Conservation (phyloP, 2,888 invertebrate genomes). For the Urechis unicinctus region DNA sequence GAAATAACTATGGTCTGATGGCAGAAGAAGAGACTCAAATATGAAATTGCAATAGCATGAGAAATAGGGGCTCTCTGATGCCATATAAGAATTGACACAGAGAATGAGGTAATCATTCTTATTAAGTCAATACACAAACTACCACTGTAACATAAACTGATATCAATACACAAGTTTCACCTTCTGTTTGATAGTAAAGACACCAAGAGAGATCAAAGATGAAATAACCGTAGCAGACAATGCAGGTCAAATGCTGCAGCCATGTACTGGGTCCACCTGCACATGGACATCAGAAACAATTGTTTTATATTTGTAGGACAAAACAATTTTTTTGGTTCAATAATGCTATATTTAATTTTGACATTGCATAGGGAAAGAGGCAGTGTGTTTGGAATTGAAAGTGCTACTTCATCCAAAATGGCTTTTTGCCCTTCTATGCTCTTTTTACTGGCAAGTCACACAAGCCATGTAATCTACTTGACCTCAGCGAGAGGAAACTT, state of each 20-base stretch:
- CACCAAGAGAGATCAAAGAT: constrained; percentile 48
- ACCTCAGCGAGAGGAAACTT: too few species aligned
- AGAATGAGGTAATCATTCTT: not conserved
- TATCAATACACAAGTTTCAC: constrained; percentile 27
- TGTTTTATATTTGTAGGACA: not conserved
- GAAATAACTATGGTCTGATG: not conserved
- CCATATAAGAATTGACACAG: too few species aligned
- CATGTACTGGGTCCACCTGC: constrained; percentile 34
- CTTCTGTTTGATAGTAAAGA: constrained; percentile 43
- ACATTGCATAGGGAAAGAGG: too few species aligned
- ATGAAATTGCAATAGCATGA: too few species aligned
- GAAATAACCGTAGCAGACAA: constrained; percentile 44
- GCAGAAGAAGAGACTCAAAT: not conserved
- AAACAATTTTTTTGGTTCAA: not conserved
- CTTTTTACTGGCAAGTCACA: too few species aligned
- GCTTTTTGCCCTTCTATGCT: not conserved
- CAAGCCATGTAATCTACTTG: too few species aligned
- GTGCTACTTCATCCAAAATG: not conserved
- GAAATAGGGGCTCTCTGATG: too few species aligned
- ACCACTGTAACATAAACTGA: not conserved
- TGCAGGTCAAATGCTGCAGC: constrained; percentile 33
- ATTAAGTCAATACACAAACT: not conserved
- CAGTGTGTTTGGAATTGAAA: too few species aligned
- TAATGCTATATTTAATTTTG: too few species aligned
- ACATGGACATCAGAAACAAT: not conserved